A percentile compares a stretch with the other conserved stretches of the same genome.
Evolutionary conservation across 2,888 invertebrate species (phyloP).

Genomic region (Anoncus sp.): DNA sequence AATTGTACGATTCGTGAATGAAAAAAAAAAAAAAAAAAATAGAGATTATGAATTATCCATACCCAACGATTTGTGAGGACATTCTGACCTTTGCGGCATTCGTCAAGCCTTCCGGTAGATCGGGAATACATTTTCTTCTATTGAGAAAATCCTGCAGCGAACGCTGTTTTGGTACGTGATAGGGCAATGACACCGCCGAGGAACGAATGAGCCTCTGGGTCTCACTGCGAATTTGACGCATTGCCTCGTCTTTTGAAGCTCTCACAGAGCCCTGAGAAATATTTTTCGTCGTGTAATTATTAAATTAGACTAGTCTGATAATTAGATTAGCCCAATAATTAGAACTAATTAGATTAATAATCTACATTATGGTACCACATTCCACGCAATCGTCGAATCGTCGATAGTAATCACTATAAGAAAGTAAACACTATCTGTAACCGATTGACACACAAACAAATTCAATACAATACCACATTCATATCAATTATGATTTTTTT

Average conservation of each 20-base stretch:
- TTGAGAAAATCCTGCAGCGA: conserved; percentile 92
- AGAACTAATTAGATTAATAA: too few relatives aligned
- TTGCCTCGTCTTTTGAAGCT: conserved; percentile 85
- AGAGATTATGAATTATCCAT: conserved; percentile 43
- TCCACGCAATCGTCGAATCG: too few relatives aligned
- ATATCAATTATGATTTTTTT: too few relatives aligned
- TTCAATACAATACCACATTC: too few relatives aligned
- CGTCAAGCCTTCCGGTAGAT: conserved; percentile 79
- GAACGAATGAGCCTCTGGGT: conserved; percentile 93
- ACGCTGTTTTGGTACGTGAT: conserved; percentile 93
- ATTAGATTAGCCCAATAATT: too few relatives aligned
- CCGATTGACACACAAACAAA: too few relatives aligned
- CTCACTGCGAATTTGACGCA: conserved; percentile 92
- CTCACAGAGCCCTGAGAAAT: conserved; percentile 69
- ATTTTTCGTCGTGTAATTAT: background rate
- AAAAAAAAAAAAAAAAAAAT: conserved; percentile 10
- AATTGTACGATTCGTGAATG: conserved; percentile 19
- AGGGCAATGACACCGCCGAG: conserved; percentile 90
- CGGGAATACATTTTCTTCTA: conserved; percentile 80
- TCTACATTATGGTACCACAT: too few relatives aligned
- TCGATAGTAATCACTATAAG: too few relatives aligned
- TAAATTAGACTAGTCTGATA: too few relatives aligned
- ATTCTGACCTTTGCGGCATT: conserved; percentile 86
- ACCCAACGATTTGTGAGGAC: conserved; percentile 84
- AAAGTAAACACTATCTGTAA: too few relatives aligned